Evolutionary conservation across 1,140 invertebrate genomes (phyloP).

Genomic region (Homalodisca vitripennis): DNA sequence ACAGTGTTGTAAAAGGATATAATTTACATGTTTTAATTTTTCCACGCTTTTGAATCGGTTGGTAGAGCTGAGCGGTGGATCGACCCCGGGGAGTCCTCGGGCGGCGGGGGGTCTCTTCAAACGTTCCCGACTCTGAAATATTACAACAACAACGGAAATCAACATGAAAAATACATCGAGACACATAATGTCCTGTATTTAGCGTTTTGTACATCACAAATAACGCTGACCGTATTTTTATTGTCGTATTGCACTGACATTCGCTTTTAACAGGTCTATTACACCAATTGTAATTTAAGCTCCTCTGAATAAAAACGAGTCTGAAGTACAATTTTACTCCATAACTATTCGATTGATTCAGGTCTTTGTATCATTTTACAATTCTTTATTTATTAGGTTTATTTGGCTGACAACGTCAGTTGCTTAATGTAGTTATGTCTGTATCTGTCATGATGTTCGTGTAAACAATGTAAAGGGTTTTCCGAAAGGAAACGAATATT

Average conservation of each 20-base stretch:
- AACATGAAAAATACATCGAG: slow-evolving; percentile 28
- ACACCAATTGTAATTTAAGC: too few relatives aligned
- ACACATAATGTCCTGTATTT: slow-evolving; percentile 20
- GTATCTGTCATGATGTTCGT: too few relatives aligned
- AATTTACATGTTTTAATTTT: slow-evolving; percentile 27
- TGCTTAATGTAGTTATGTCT: too few relatives aligned
- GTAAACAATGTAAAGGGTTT: too few relatives aligned
- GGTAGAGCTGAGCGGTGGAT: neutral
- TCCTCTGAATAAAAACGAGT: too few relatives aligned
- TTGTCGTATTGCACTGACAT: neutral
- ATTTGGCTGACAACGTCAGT: too few relatives aligned
- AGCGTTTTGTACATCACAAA: neutral
- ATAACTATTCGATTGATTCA: too few relatives aligned
- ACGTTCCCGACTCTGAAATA: slow-evolving; percentile 23
- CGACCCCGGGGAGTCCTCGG: neutral
- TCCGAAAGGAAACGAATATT: too few relatives aligned
- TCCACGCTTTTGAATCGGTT: slow-evolving; percentile 17
- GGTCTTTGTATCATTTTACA: too few relatives aligned
- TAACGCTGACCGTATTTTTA: neutral
- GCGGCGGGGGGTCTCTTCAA: slow-evolving; percentile 27
- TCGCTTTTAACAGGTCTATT: neutral
- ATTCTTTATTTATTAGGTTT: too few relatives aligned
- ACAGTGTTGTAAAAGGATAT: slow-evolving; percentile 26
- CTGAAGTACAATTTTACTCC: too few relatives aligned
- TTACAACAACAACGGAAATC: slow-evolving; percentile 33